A percentile compares a stretch with the other conserved stretches of the same genome.
Evolutionary conservation across 2,888 invertebrate species (phyloP).

Genomic region (Drosophila recens): DNA sequence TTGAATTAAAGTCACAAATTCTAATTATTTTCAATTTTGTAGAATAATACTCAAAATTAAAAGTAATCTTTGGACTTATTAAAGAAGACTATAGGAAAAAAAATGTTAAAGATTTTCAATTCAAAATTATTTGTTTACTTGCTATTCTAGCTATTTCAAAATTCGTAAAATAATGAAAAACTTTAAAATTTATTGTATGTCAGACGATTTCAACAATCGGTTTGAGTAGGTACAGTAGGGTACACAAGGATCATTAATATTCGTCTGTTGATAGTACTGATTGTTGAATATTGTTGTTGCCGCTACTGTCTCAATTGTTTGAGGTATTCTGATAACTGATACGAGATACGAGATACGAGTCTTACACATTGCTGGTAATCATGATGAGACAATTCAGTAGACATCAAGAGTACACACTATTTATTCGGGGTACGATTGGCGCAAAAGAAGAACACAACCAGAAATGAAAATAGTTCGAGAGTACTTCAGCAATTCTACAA

Average conservation of each 20-base stretch:
- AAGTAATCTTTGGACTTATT: too few relatives aligned
- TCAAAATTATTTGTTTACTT: neutral
- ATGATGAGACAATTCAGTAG: constrained; percentile 24
- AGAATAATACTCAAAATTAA: too few relatives aligned
- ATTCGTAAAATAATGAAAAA: neutral
- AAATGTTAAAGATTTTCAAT: neutral
- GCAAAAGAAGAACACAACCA: constrained; percentile 22
- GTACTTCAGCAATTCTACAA: neutral
- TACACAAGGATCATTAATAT: constrained; percentile 8
- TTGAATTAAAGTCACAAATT: too few relatives aligned
- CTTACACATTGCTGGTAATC: constrained; percentile 34
- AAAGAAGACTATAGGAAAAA: too few relatives aligned
- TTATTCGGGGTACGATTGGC: constrained; percentile 43
- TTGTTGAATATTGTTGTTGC: constrained; percentile 43
- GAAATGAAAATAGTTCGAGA: constrained; percentile 30
- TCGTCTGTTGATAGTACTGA: constrained; percentile 35
- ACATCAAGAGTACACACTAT: constrained; percentile 27
- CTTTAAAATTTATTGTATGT: neutral
- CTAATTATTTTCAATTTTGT: too few relatives aligned
- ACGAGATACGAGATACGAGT: constrained; percentile 18
- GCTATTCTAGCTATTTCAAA: neutral
- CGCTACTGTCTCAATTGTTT: constrained; percentile 42
- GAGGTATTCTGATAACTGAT: constrained; percentile 39
- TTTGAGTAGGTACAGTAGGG: neutral
- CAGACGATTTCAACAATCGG: constrained; percentile 21